phyloP scores from a whole-genome alignment of 2,113 vertebrate genomes.

The Rissa tridactyla region DNA sequence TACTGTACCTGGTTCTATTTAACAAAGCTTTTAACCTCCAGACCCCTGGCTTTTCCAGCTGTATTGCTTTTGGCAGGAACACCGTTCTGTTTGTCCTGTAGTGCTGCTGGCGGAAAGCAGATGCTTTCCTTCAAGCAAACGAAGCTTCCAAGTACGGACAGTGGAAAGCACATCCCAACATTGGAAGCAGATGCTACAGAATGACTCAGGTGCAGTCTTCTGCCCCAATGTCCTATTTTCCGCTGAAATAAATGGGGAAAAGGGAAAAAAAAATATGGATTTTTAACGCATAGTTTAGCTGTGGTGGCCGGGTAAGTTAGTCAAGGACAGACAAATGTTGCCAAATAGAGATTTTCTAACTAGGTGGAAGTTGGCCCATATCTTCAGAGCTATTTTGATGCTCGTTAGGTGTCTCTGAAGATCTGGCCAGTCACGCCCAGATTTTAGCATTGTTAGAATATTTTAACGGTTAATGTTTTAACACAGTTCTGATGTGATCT shows the following conservation, averaged over 20 bases:
- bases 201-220: conserved; percentile 18
- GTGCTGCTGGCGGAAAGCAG: not conserved
- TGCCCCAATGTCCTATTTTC: not conserved
- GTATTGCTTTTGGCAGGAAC: conserved; percentile 50
- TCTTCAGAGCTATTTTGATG: not conserved
- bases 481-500: not conserved
- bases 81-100: not conserved
- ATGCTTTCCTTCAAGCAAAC: conserved; percentile 27
- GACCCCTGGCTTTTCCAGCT: conserved; percentile 39
- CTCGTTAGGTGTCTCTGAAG: not conserved
- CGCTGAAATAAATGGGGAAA: not conserved
- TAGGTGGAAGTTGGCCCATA: not conserved
- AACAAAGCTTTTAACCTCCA: conserved; percentile 54
- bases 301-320: not conserved
- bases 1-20: conserved; percentile 39
- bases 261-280: accelerated
- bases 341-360: conserved; percentile 29
- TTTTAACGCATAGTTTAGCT: not conserved
- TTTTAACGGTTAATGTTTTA: conserved; percentile 3
- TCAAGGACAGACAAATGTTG: not conserved
- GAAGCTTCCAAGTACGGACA: not conserved
- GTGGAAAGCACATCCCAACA: not conserved
- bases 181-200: not conserved
- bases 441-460: not conserved
- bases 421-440: not conserved